phyloP scores from a whole-genome alignment of 2,888 invertebrate species.

The Apotomis turbidana region DNA sequence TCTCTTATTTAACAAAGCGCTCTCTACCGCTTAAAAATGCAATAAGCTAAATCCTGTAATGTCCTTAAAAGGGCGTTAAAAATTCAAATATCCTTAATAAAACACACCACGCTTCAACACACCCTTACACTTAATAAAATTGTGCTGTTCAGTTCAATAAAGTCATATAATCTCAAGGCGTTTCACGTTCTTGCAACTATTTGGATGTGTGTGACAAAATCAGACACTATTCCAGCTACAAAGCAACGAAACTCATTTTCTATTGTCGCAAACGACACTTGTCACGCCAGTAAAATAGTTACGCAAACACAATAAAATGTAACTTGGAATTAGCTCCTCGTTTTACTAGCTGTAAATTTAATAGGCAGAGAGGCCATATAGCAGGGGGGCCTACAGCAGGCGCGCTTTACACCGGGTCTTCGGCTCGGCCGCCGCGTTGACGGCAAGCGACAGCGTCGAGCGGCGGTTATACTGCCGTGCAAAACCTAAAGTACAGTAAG shows the following conservation, averaged over 20 bases:
- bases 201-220: not conserved
- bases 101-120: slow-evolving; percentile 12
- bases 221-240: slow-evolving; percentile 18
- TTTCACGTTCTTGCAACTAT: not conserved
- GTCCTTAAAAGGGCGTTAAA: not conserved
- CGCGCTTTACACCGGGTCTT: not conserved
- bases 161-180: not conserved
- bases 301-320: slow-evolving; percentile 81
- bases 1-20: not conserved
- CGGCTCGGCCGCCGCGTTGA: no score
- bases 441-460: no score
- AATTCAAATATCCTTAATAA: slow-evolving; percentile 18
- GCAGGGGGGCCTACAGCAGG: slow-evolving; percentile 8
- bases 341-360: slow-evolving; percentile 83
- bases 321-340: slow-evolving; percentile 81
- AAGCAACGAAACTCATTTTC: slow-evolving; percentile 33
- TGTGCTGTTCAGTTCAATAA: not conserved
- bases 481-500: no score
- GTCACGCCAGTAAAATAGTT: slow-evolving; percentile 70
- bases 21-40: not conserved
- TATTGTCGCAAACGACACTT: slow-evolving; percentile 29
- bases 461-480: no score
- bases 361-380: slow-evolving; percentile 63
- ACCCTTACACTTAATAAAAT: slow-evolving; percentile 6
- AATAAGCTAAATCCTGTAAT: not conserved